Conservation (phyloP, 2,113 vertebrate species). For the Coryphaenoides rupestris region DNA sequence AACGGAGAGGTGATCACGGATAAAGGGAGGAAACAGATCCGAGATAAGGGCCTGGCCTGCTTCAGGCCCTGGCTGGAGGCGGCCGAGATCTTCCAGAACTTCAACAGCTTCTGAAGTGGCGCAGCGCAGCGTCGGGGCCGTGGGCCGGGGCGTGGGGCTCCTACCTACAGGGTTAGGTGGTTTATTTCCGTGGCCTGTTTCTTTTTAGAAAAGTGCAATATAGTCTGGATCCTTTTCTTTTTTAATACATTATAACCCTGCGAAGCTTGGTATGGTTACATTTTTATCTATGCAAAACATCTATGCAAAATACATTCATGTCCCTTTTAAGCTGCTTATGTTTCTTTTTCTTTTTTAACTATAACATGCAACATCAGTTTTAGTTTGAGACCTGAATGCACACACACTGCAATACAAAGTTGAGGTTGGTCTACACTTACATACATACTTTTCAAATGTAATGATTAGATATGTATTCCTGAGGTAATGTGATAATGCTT, state of each 20-base stretch:
- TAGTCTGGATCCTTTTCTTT: too few relatives aligned
- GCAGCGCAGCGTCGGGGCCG: not conserved
- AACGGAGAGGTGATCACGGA: conserved; percentile 92
- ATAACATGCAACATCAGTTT: not conserved
- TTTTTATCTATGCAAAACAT: not conserved
- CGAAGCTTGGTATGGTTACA: not conserved
- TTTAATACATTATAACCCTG: too few relatives aligned
- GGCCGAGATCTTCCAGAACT: conserved; percentile 92
- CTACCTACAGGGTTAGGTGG: not conserved
- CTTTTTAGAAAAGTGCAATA: too few relatives aligned
- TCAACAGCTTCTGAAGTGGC: conserved; percentile 67
- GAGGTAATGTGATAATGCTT: too few relatives aligned
- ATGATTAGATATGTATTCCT: not conserved
- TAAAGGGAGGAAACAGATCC: conserved; percentile 91
- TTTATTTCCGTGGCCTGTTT: not conserved
- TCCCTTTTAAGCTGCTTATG: not conserved
- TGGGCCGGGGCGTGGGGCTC: not conserved
- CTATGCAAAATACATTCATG: not conserved
- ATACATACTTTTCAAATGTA: not conserved
- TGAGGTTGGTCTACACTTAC: not conserved
- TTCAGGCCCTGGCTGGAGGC: conserved; percentile 87
- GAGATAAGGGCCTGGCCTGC: conserved; percentile 83
- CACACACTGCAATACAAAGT: not conserved
- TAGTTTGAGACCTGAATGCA: not conserved
- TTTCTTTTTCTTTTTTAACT: not conserved